Base-by-base conservation (phyloP, 1,140 invertebrate species). In the Camponotus vicinus region DNA sequence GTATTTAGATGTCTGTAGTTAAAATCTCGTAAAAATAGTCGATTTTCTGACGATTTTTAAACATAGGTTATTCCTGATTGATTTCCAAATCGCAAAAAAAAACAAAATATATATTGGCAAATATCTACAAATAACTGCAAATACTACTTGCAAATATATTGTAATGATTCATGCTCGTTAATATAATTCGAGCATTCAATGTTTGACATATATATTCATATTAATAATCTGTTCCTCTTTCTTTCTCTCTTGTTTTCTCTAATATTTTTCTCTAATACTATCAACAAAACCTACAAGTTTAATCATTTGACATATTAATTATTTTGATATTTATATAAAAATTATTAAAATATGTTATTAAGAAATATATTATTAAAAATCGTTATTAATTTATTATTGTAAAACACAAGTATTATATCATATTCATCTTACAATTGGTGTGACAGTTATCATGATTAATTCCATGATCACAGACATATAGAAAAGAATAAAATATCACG, bases 1-100 rank as follows among this genome's bases (percentile, higher is more conserved):
- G 55, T n/a, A 79, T 34, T 80, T 75, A 49, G 61, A 27, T 37
- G 15, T 82, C 55, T 37, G 13, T 55, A 1, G 13, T 73, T 83
- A 75, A 83, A 61, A 45, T 32, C 40, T 73, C 40, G 55, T 73
- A 27, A 71, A 82, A 73, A 15, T 37, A 4, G 13, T 21, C 40
- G 32, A 73, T 83, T 63, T 73, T 45, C 6, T 15, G n/a, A 69
- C 69, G 27, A 27, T 15, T 18, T 18, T 71, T 15, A 3, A 61
- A 21, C n/a, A 1, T 55, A 11, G 13, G 45, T 11, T 6, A 15
- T 11, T 34, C 21, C 49, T 9, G 15, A 42, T 21, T 21, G 21
- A 21, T 73, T 52, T 45, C 27, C 5, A 32, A 61, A 27, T 61
- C 27, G n/a, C 9, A 5, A 32, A 34, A 32, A 5, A 15, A 9